These are phyloP conservation scores for Diachasma alloeum DNA, from an alignment of 1,140 invertebrate genomes.

Conservation along the genomic window DNA sequence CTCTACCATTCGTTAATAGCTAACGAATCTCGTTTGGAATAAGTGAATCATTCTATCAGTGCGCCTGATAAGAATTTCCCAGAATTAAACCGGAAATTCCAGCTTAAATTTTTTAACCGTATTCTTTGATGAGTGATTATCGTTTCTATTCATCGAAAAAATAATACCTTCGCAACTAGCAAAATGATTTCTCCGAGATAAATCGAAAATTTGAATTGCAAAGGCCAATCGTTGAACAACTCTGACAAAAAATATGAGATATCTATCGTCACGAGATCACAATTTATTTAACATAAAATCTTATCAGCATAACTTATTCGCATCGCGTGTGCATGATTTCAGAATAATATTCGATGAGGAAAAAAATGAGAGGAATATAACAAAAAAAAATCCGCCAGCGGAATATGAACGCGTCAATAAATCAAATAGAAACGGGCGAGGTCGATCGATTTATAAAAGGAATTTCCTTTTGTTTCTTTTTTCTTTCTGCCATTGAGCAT, in stretches of 20 bases:
- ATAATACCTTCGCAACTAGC: no score
- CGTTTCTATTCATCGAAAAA: no score
- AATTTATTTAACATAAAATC: conserved; percentile 13
- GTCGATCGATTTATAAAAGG: conserved; percentile 6
- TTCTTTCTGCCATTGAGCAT: background rate
- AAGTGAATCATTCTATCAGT: no score
- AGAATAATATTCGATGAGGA: background rate
- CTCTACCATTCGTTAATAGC: no score
- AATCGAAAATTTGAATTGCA: background rate
- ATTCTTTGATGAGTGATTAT: no score
- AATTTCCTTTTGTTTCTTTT: conserved; percentile 2
- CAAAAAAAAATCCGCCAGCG: background rate
- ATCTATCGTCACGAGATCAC: background rate
- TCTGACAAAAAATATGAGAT: background rate
- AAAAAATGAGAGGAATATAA: background rate
- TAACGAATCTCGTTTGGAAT: no score
- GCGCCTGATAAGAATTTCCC: no score
- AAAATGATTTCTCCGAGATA: background rate
- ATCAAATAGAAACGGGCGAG: conserved; percentile 3
- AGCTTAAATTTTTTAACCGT: no score
- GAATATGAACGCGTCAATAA: background rate
- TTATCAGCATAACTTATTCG: background rate
- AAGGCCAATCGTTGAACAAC: background rate
- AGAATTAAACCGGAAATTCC: background rate
- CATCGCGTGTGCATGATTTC: background rate